Evolutionary conservation across 2,888 invertebrate species (phyloP).

Genomic region (Polyploca ridens): DNA sequence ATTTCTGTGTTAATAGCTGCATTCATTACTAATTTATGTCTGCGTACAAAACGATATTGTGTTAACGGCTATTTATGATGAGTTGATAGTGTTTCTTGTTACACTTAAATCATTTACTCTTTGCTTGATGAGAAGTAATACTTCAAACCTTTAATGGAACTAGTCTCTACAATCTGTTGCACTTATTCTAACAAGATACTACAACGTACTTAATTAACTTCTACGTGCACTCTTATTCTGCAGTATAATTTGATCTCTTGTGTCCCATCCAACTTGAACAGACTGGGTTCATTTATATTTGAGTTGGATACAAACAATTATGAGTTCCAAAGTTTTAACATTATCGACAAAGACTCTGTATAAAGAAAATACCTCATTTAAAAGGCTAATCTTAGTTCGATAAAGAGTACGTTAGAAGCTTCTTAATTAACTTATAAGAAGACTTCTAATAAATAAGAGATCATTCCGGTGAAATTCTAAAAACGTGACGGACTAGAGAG

Average conservation of each 20-base stretch:
- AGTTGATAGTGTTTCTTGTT: constrained; percentile 1
- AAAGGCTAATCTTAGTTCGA: too few species aligned
- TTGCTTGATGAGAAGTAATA: neutral
- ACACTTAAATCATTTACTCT: neutral
- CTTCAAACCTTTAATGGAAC: neutral
- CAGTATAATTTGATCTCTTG: neutral
- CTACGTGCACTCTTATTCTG: neutral
- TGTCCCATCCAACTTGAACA: too few species aligned
- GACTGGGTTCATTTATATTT: too few species aligned
- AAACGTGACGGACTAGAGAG: neutral
- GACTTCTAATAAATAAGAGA: neutral
- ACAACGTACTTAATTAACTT: neutral
- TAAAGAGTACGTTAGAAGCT: too few species aligned
- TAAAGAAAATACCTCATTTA: too few species aligned
- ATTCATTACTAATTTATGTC: constrained; percentile 3
- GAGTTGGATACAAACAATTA: too few species aligned
- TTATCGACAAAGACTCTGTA: too few species aligned
- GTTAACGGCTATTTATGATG: constrained; percentile 1
- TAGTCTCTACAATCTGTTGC: neutral
- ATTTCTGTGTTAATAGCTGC: constrained; percentile 7
- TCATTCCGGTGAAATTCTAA: neutral
- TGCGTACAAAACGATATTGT: constrained; percentile 1
- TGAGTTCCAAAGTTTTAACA: too few species aligned
- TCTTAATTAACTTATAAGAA: too few species aligned
- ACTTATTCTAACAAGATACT: neutral